Evolutionary conservation across 2,888 invertebrate genomes (phyloP).

Genomic region (Synanthedon formicaeformis): DNA sequence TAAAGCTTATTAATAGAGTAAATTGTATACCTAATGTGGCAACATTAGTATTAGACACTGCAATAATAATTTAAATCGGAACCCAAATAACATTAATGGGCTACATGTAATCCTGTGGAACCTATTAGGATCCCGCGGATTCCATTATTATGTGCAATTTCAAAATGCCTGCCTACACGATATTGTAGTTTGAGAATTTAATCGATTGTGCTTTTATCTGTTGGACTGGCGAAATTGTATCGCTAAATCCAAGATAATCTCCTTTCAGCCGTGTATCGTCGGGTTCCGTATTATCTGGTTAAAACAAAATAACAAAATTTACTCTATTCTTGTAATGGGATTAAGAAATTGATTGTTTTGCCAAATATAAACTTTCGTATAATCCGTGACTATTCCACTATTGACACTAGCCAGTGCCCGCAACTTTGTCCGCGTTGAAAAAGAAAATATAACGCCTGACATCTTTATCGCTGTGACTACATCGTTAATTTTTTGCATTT

Average conservation of each 20-base stretch:
- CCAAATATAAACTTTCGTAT: too few relatives aligned
- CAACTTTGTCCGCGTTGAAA: too few relatives aligned
- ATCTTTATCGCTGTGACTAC: too few relatives aligned
- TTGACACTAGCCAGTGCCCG: too few relatives aligned
- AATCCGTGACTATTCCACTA: too few relatives aligned
- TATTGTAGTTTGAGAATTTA: constrained; percentile 20
- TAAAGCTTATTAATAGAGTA: too few relatives aligned
- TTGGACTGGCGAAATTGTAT: constrained; percentile 36
- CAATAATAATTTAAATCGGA: constrained; percentile 28
- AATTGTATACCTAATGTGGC: too few relatives aligned
- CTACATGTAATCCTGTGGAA: constrained; percentile 36
- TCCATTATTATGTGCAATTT: constrained; percentile 4
- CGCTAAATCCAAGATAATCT: constrained; percentile 50
- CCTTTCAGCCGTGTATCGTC: constrained; percentile 36
- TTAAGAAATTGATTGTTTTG: too few relatives aligned
- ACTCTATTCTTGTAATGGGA: too few relatives aligned
- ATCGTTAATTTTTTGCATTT: too few relatives aligned
- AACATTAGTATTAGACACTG: neutral
- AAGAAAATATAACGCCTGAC: too few relatives aligned
- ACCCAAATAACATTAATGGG: constrained; percentile 38
- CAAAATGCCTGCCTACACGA: constrained; percentile 2
- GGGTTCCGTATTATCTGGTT: constrained; percentile 42
- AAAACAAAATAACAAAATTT: constrained; percentile 38
- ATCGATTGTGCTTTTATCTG: constrained; percentile 46
- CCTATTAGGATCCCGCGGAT: constrained; percentile 26